Base-by-base conservation (phyloP, 2,888 invertebrate genomes). In the Melitaea athalia region DNA sequence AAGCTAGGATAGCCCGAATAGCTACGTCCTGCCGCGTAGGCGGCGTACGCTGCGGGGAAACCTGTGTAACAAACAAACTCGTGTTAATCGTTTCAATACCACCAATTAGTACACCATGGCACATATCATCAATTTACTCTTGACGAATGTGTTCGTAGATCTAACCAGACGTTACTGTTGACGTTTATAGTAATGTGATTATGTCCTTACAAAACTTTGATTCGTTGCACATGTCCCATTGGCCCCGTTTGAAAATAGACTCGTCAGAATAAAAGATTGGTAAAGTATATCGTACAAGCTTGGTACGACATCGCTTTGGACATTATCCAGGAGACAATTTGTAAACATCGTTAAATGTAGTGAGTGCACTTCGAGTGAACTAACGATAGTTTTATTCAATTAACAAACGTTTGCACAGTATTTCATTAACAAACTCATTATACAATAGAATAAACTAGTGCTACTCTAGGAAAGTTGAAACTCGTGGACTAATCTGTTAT, bases 1-100 rank as follows among this genome's bases (percentile, higher is more conserved):
- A 98, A 98, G 95, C 98, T 97, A 94, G 98, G 97, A 95, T 98
- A 98, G 94, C 98, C 97, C 94, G 98, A 97, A 94, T 98, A 98
- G 92, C 98, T 97, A 94, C 98, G 97, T 93, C 98, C 97, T 91
- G 98, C 97, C 94, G 98, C 98, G 94, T 98, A 98, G 88, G 98
- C 98, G 94, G 98, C 98, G 94, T 98, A 98, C 86, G 98, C 98
- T 92, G 98, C 97, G 94, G 98, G 97, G 93, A 98, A 98, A 95
- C 98, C 98, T 98, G 95, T 75, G 77, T 80, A 91, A 90, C 86
- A 89, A 91, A 91, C 77, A 85, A 85, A 75, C 75, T 84, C 77
- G 85, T 77, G 74, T 85, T 78, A 85, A 71, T 72, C 68, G 70
- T 69, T 74, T 74, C 38, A 66, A 53, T 53, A 14, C 53, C 70